A percentile compares a stretch with the other conserved stretches of the same genome.
Conservation (phyloP, 1,140 invertebrate species). For the Tyrophagus putrescentiae region DNA sequence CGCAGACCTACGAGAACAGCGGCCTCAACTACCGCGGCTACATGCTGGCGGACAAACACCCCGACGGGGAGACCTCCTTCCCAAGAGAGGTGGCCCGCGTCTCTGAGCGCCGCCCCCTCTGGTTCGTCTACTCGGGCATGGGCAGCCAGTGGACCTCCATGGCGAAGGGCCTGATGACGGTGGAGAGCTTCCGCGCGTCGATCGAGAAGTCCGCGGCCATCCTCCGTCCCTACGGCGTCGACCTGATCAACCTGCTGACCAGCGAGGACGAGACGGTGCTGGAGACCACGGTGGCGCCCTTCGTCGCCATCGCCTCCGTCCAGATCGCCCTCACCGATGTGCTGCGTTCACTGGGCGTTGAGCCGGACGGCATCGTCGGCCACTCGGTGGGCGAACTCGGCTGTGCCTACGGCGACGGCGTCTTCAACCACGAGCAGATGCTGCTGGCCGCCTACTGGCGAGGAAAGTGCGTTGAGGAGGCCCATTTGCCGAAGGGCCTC, state of each 20-base stretch:
- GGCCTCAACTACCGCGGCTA: constrained; percentile 23
- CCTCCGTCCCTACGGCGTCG: constrained; percentile 56
- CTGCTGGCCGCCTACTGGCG: constrained; percentile 41
- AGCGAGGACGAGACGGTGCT: constrained; percentile 60
- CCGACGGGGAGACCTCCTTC: background rate
- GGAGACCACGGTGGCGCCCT: constrained; percentile 61
- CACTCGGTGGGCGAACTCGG: constrained; percentile 41
- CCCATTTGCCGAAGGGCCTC: constrained; percentile 7
- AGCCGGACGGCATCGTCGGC: constrained; percentile 42
- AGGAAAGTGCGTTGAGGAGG: constrained; percentile 15
- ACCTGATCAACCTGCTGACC: constrained; percentile 60
- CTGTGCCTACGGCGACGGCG: constrained; percentile 44
- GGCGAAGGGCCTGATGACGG: constrained; percentile 61
- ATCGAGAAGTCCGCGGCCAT: constrained; percentile 56
- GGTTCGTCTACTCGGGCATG: constrained; percentile 90
- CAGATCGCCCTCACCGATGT: constrained; percentile 41
- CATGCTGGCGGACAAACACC: constrained; percentile 16
- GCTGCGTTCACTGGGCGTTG: constrained; percentile 34
- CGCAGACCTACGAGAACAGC: background rate
- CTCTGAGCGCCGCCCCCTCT: constrained; percentile 50
- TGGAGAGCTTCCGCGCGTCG: constrained; percentile 59
- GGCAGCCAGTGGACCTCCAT: constrained; percentile 90
- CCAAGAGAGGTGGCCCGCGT: background rate
- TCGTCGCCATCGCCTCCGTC: constrained; percentile 74
- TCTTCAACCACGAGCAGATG: constrained; percentile 40